These are phyloP conservation scores for Litoditis marina DNA, from an alignment of 2,888 invertebrate species.

Conservation along the genomic window DNA sequence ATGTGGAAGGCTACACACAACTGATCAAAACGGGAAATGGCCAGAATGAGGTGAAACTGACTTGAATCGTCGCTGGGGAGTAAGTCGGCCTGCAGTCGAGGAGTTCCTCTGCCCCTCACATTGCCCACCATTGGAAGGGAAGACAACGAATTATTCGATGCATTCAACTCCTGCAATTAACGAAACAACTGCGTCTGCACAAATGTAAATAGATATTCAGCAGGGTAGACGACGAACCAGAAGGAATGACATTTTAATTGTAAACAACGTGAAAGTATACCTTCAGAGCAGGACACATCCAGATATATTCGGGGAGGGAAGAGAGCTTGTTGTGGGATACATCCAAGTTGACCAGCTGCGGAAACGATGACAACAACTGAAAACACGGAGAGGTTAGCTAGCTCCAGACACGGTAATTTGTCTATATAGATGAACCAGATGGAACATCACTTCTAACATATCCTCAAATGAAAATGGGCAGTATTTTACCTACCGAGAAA, in stretches of 20 bases:
- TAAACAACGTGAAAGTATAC: conserved; percentile 74
- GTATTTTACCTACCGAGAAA: no score
- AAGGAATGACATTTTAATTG: conserved; percentile 54
- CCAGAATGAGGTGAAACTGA: no score
- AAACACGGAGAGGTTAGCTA: no score
- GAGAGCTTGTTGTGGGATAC: conserved; percentile 90
- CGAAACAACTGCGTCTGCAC: background rate
- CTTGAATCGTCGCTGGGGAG: background rate
- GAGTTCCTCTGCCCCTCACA: conserved; percentile 16
- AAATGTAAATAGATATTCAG: no score
- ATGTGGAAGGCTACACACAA: no score
- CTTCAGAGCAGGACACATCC: conserved; percentile 80
- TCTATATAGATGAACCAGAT: no score
- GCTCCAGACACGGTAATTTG: background rate
- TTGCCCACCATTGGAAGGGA: conserved; percentile 35
- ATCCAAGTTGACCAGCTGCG: conserved; percentile 69
- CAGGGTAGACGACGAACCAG: no score
- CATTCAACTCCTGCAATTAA: conserved; percentile 31
- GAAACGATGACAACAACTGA: conserved; percentile 60
- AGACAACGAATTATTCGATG: conserved; percentile 28
- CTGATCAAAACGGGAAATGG: background rate
- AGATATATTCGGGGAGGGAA: conserved; percentile 77
- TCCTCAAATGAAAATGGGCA: no score
- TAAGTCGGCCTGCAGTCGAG: conserved; percentile 17
- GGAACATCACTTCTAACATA: no score